These are phyloP conservation scores for Ginglymostoma cirratum DNA, from an alignment of 2,113 vertebrate species.

Conservation along the genomic window DNA sequence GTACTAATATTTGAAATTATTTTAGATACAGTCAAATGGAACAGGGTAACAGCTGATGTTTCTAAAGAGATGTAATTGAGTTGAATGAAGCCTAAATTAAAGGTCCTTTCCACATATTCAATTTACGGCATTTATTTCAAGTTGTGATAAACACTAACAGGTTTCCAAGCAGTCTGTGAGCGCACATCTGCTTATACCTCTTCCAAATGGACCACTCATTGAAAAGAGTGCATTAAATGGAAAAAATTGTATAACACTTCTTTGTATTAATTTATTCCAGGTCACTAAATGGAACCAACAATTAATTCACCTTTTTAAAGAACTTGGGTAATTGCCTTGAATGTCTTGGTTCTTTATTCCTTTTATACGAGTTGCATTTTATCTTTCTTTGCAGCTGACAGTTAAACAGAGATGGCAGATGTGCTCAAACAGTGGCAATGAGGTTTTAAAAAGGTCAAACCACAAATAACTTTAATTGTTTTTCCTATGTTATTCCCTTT, in stretches of 20 bases:
- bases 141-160: neutral
- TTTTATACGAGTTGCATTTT: neutral
- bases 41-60: neutral
- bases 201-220: neutral
- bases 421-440: neutral
- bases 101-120: neutral
- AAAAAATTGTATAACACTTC: neutral
- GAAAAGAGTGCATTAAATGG: neutral
- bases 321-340: neutral
- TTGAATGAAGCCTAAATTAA: neutral
- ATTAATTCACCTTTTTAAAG: neutral
- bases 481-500: neutral
- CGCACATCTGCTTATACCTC: neutral
- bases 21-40: neutral
- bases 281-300: neutral
- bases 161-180: neutral
- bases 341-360: neutral
- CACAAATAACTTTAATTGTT: neutral
- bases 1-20: neutral
- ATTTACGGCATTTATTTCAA: neutral
- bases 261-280: neutral
- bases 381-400: neutral
- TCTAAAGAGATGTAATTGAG: neutral
- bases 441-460: slow-evolving; percentile 4
- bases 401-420: neutral